Base-by-base conservation (phyloP, 2,113 vertebrate genomes). In the Nanorana parkeri region DNA sequence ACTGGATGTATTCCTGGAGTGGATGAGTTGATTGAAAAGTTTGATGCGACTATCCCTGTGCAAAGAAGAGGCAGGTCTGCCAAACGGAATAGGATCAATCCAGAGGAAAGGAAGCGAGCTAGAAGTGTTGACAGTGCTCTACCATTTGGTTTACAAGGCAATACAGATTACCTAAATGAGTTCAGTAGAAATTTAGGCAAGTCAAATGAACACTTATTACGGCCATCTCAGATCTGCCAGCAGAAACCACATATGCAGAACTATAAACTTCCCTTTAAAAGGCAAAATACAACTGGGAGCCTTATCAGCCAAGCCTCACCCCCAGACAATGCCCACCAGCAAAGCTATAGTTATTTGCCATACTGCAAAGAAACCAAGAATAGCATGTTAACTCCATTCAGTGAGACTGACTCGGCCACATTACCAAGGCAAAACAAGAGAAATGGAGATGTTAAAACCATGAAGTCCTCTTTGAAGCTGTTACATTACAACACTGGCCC, bases 11-110 rank as follows among this genome's bases (percentile, higher is more conserved):
- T 97, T 75, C 94, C 94, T 1, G 94, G 90, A 1, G 96, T 99
- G 0, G 96, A 99, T 81, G 92, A 98, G 82, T 90, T 99, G 1
- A 99, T 99, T 84, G 95, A 96, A 58, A 98, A 97, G 71, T 99
- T 99, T 88, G 96, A 98, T 56, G 90, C 87, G 29, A 96, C 93
- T 84, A 86, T 92, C 3, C 90, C 92, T 24, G 88, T 90, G 36
- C 96, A 93, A 63, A 94, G 94, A 76, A 93, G 96, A 85, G 96
- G 98, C 7, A 87, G 98, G 65, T 85, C 95, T 0, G 96, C 96
- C 24, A 94, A 94, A 83, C 89, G 96, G 77, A 95, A 94, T 80
- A 91, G 96, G 73, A 95, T 98, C 84, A 88, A 96, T 65, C 93
- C 92, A 0, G 97, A 98, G 19, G 97, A 99, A 84, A 89, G 95